phyloP scores from a whole-genome alignment of 2,888 invertebrate genomes.

The Incurvaria masculella region DNA sequence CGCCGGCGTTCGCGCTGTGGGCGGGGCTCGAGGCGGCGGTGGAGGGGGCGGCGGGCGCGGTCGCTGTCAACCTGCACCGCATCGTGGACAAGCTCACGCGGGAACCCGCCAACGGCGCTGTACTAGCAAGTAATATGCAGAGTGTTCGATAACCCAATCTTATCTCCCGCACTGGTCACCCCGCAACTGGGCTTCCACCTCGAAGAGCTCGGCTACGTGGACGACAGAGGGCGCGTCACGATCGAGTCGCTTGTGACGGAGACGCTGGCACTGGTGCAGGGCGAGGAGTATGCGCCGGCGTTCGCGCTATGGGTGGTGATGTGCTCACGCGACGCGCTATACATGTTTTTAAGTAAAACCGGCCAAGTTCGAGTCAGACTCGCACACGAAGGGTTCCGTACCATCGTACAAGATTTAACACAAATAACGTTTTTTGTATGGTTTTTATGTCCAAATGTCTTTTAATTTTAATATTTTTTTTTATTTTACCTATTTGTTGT shows the following conservation, averaged over 20 bases:
- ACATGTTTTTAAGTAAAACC: no score
- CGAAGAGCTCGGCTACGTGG: conserved; percentile 61
- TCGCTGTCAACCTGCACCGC: conserved; percentile 67
- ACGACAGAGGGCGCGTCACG: conserved; percentile 55
- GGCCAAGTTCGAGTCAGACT: no score
- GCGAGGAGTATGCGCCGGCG: conserved; percentile 53
- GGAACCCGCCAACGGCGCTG: no score
- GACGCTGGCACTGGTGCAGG: conserved; percentile 47
- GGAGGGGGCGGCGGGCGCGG: conserved; percentile 54
- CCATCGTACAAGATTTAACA: no score
- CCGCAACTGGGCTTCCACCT: conserved; percentile 42
- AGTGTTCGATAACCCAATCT: conserved; percentile 82
- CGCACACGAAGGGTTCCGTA: no score
- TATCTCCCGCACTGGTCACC: conserved; percentile 60
- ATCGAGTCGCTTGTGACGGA: conserved; percentile 54
- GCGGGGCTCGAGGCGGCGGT: conserved; percentile 58
- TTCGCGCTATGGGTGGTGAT: conserved; percentile 64
- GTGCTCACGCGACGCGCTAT: no score
- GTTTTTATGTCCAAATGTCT: no score
- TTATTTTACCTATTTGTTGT: no score
- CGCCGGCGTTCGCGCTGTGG: conserved; percentile 61
- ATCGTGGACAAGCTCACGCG: conserved; percentile 34
- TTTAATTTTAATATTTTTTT: no score
- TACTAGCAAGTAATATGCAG: no score
- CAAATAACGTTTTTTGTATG: no score